Evolutionary conservation across 35 echinoderm and acorn worm genomes (phyloP), one percentile per base, ranked within the genome.

Genomic region (Heliocidaris tuberculata): DNA sequence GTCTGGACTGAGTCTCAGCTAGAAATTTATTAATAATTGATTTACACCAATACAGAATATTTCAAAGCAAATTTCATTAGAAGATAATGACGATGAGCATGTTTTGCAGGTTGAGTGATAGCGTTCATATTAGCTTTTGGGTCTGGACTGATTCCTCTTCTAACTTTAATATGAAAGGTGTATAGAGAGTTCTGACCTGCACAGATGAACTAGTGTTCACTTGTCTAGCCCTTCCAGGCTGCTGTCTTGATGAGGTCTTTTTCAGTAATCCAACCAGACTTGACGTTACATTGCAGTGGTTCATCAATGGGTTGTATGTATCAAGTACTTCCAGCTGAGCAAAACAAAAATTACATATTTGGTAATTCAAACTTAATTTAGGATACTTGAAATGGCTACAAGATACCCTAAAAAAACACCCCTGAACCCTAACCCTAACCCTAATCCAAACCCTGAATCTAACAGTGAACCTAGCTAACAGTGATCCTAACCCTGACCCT

Each of bases 221-320:
- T 13, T 21, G 48, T 52, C 88, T 95, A 15, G 31, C 5, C 15
- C 70, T 70, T 50, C 90, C 61, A 30, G 90, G 94, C 88, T 95
- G 94, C 88, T 95, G 94, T 54, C 94, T 49, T 0, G 50, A 49
- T 31, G 59, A 85, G n/a, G 60, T 49, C 27, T 71, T 90, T 54
- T 19, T 90, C 30, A 95, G 87, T 47, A 90, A 91, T 42, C 94
- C 88, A 49, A 95, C 90, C 48, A 96, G 56, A 88, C 95, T 96
- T 88, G 85, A 32, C 31, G 49, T 86, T 1, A 96, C 93, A n/a
- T 94, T 86, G 13, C 85, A 94, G 16, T 90, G 50, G 27, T 27
- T 19, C 31, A 96, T 31, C 4, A 96, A 59, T 49, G 95, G 95
- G 60, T 96, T 96, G 86, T 90, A 94, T 6, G 59, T 27, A 30